A percentile compares a stretch with the other conserved stretches of the same genome.
phyloP scores from a whole-genome alignment of 2,888 invertebrate species.

The Stenodema calcarata region DNA sequence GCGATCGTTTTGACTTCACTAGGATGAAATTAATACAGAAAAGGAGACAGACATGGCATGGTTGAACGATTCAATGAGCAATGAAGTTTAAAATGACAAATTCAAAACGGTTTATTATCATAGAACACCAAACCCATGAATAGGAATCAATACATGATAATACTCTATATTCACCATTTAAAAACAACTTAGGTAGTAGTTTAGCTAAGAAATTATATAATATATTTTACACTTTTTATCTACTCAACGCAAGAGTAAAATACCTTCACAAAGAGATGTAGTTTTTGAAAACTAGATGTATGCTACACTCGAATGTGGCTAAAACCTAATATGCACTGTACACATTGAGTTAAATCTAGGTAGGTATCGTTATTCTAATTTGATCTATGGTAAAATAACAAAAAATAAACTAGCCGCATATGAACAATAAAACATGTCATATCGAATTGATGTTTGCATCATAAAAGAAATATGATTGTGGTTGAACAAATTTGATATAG shows the following conservation, averaged over 20 bases:
- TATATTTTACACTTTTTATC: background rate
- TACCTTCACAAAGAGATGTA: background rate
- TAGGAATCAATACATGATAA: background rate
- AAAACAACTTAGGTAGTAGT: background rate
- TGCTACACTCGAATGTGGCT: background rate
- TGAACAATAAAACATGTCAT: no score
- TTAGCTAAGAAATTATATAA: background rate
- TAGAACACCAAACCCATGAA: background rate
- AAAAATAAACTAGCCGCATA: background rate
- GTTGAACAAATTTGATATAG: no score
- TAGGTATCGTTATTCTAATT: background rate
- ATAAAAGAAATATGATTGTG: no score
- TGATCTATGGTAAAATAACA: background rate
- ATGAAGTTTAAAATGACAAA: background rate
- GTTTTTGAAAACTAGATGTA: background rate
- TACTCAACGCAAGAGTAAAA: background rate
- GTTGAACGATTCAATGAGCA: background rate
- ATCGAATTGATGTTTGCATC: no score
- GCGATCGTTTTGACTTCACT: no score
- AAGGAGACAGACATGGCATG: background rate
- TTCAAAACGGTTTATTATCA: background rate
- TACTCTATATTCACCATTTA: background rate
- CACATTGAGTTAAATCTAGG: background rate
- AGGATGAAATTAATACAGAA: no score
- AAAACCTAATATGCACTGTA: background rate